Evolutionary conservation across 2,888 invertebrate genomes (phyloP), one percentile per base, ranked within the genome.

Genomic region (Melanostoma scalare): DNA sequence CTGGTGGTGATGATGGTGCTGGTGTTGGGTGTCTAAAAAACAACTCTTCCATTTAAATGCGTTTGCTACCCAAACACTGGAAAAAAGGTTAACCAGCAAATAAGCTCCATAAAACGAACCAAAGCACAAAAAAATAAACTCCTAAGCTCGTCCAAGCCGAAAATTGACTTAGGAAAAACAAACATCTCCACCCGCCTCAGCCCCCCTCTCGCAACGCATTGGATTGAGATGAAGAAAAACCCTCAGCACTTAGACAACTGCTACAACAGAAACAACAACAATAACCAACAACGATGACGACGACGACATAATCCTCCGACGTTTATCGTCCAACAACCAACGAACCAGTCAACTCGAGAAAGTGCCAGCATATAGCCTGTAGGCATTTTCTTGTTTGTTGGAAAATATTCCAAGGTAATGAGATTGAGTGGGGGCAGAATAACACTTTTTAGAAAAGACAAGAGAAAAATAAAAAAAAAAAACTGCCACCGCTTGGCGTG

Each of bases 21-120:
- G 67, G 36, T 48, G 33, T n/a, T 68, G 38, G 10, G 61, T 48
- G 35, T 30, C 60, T 42, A 33, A 55, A 48, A 44, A 73, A 55
- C 69, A 84, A 84, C 74, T 79, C 71, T 75, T 75, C 78, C 67
- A 84, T 79, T 79, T 84, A 74, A 81, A 72, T 76, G 76, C 76
- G 71, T 76, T 72, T 63, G 55, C 67, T 72, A 65, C 55, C 80
- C 65, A 75, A 81, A 81, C 65, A 75, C 76, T 76, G 67, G 71
- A 76, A 78, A 79, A 76, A 84, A 84, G 84, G 84, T 84, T 84
- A 79, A 79, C 84, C 79, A 75, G 79, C 71, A 75, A 84, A 79
- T 73, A 84, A 73, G 58, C 71, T 46, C 38, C 38, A 68, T 50
- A 46, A 20, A 60, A 61, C 67, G 55, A 44, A 42, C 53, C 33